Percentiles rank a stretch among this genome's conserved stretches.
These are phyloP conservation scores for Brachyhypopomus gauderio DNA, from an alignment of 2,113 vertebrate genomes.

Conservation along the genomic window DNA sequence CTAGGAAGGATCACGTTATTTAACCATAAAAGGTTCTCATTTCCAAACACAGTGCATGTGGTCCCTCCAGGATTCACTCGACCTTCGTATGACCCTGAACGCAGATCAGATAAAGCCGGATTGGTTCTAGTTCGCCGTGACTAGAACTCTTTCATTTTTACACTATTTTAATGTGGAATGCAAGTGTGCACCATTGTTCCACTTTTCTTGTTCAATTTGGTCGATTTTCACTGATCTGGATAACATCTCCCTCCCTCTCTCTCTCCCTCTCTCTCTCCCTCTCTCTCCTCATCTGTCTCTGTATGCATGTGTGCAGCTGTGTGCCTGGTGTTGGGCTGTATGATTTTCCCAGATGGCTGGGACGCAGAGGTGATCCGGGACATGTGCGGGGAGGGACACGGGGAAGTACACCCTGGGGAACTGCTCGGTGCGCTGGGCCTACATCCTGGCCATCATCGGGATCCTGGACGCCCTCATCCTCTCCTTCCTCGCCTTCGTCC, in stretches of 20 bases:
- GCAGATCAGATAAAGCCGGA: too few species aligned
- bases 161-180: not conserved
- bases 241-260: not conserved
- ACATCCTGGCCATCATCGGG: constrained; percentile 92
- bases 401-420: constrained; percentile 89
- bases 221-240: not conserved
- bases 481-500: constrained; percentile 92
- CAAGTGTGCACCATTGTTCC: not conserved
- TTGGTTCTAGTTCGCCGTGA: too few species aligned
- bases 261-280: not conserved
- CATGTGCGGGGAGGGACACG: constrained; percentile 89
- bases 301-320: constrained; percentile 73
- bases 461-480: constrained; percentile 93
- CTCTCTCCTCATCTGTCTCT: constrained; percentile 18
- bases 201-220: not conserved
- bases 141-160: not conserved
- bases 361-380: constrained; percentile 89
- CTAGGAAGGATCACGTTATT: not conserved
- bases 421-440: constrained; percentile 93
- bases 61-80: not conserved
- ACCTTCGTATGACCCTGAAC: not conserved
- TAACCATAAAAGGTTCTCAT: too few species aligned
- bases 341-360: constrained; percentile 94
- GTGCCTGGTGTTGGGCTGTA: constrained; percentile 90
- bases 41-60: too few species aligned